Base-by-base conservation (phyloP, 2,113 vertebrate genomes). In the Quiscalus mexicanus region DNA sequence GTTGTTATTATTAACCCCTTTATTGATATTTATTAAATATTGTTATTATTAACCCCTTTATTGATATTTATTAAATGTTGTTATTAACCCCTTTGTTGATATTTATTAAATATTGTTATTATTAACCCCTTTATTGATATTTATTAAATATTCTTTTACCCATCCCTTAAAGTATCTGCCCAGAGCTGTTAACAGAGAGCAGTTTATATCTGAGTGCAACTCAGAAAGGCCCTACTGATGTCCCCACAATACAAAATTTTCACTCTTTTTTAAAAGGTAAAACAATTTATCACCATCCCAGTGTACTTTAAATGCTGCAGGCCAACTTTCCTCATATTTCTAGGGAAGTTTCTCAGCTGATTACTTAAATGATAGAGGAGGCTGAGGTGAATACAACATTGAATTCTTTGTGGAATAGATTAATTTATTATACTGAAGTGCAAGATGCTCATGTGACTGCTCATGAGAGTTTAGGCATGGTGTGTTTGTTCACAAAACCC, bases 261-360 rank as follows among this genome's bases (percentile, higher is more conserved):
- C 52, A 67, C 6, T 42, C 31, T 47, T 45, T 33, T 56, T 41
- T 11, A 5, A 33, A 31, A 27, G 23, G 30, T 5, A 33, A 39
- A 89, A 31, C 3, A 11, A 52, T 15, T 35, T 52, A 9, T 41
- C 67, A 50, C 11, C 1, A 0, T 4, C 19, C 1, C 6, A 12
- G 11, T 35, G 69, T 37, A 33, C 18, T 75, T 67, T 25, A 58
- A 65, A 70, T 6, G 65, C n/a, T 65, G 79, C 65, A 79, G 24
- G 8, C 2, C 52, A 65, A 23, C 24, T 56, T 47, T 9, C 25
- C 31, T 23, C n/a, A 19, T 30, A 84, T 44, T 9, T 27, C 35
- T 5, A 31, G 21, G 13, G 62, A 73, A 63, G 71, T 25, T 64
- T 64, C 80, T 86, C 35, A 41, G 71, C 25, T 3, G 10, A 41